These are phyloP conservation scores for Lathamus discolor DNA, from an alignment of 2,113 vertebrate species.

Conservation along the genomic window DNA sequence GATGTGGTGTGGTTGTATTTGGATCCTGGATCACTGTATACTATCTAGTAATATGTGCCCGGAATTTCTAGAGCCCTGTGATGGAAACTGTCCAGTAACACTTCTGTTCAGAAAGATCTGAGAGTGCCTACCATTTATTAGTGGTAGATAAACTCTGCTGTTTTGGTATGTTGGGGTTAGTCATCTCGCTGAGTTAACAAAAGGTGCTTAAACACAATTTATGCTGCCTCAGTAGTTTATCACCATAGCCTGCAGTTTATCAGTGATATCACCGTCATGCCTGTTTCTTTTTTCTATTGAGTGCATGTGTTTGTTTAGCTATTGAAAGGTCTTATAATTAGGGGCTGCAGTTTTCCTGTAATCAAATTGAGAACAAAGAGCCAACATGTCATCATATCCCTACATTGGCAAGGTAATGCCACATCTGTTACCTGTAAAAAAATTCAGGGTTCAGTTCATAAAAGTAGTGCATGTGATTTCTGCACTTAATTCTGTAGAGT, in stretches of 20 bases:
- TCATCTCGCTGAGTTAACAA: neutral
- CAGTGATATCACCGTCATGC: neutral
- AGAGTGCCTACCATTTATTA: neutral
- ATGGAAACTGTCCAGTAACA: neutral
- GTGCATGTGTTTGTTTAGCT: slow-evolving; percentile 12
- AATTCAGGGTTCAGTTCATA: neutral
- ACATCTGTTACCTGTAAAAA: slow-evolving; percentile 32
- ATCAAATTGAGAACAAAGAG: slow-evolving; percentile 21
- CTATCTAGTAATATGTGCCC: neutral
- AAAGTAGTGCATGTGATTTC: slow-evolving; percentile 10
- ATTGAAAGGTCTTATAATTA: slow-evolving; percentile 26
- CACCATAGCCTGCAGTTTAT: slow-evolving; percentile 3
- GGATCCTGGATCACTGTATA: neutral
- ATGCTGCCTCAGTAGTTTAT: slow-evolving; percentile 8
- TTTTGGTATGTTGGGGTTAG: neutral
- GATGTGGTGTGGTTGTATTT: neutral
- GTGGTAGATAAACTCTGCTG: slow-evolving; percentile 2
- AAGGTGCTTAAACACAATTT: neutral
- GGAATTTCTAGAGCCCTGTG: neutral
- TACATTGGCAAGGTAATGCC: neutral
- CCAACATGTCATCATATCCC: neutral
- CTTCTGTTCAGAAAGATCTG: neutral
- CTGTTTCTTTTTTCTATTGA: slow-evolving; percentile 43
- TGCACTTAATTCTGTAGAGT: slow-evolving; percentile 3
- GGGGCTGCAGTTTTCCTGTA: slow-evolving; percentile 22